Conservation (phyloP, 1,140 invertebrate genomes). For the Pantala flavescens region DNA sequence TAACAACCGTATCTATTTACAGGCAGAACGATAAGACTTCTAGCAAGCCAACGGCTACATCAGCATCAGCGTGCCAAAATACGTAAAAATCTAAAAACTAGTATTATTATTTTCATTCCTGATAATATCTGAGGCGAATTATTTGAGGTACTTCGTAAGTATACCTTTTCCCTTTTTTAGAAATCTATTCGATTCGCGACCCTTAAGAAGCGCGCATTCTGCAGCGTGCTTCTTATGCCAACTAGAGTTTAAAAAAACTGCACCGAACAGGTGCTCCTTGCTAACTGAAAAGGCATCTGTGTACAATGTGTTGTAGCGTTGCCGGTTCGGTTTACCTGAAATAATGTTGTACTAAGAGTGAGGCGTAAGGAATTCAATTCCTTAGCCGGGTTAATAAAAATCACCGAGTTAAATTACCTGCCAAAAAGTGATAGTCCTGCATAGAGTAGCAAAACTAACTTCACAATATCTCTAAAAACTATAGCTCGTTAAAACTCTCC, state of each 20-base stretch:
- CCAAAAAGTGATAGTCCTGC: not conserved
- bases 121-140: not conserved
- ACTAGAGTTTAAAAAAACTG: not conserved
- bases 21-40: not conserved
- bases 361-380: not conserved
- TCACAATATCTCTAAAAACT: constrained; percentile 10
- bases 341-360: constrained; percentile 6
- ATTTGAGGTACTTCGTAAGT: constrained; percentile 8
- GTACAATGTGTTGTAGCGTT: constrained; percentile 2
- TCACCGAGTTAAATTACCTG: constrained; percentile 5
- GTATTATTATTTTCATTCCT: not conserved
- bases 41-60: not conserved
- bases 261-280: not conserved
- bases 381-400: not conserved
- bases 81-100: constrained; percentile 8
- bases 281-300: not conserved
- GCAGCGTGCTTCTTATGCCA: not conserved
- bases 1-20: not conserved
- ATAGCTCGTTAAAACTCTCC: constrained; percentile 5
- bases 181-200: not conserved
- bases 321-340: constrained; percentile 1
- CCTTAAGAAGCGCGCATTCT: not conserved
- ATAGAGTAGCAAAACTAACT: constrained; percentile 10
- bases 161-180: not conserved
- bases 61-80: constrained; percentile 4